Percentiles rank a stretch among this genome's conserved stretches.
phyloP scores from a whole-genome alignment of 2,888 invertebrate genomes.

The Cryptocheilus praepositus region DNA sequence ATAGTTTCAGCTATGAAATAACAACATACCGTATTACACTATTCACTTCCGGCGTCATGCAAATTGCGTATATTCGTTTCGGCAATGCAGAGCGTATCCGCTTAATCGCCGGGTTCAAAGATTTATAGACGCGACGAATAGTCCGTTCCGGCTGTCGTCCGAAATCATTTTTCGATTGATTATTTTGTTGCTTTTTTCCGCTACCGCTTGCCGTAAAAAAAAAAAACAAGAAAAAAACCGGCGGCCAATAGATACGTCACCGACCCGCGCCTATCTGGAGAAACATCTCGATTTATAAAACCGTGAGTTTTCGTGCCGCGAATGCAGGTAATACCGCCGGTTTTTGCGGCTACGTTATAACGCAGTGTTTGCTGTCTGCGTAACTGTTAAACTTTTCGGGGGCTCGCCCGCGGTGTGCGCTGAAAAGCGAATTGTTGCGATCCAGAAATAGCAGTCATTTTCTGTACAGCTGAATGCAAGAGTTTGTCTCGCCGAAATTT shows the following conservation, averaged over 20 bases:
- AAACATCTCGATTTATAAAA: conserved; percentile 40
- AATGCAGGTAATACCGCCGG: conserved; percentile 18
- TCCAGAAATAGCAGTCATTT: no score
- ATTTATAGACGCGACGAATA: conserved; percentile 43
- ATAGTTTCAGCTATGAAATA: conserved; percentile 4
- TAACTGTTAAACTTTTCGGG: conserved; percentile 22
- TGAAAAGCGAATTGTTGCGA: no score
- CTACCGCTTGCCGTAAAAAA: conserved; percentile 27
- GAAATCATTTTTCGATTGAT: conserved; percentile 55
- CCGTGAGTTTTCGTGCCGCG: conserved; percentile 31
- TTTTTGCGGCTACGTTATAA: not conserved
- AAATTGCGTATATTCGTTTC: conserved; percentile 47
- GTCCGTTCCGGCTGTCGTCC: conserved; percentile 21
- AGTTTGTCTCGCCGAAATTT: no score
- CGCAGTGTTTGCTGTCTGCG: conserved; percentile 24
- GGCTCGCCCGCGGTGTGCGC: not conserved
- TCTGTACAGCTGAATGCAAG: no score
- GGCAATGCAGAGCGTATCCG: conserved; percentile 44
- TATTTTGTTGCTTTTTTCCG: conserved; percentile 28
- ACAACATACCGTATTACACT: not conserved
- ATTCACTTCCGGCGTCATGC: conserved; percentile 28
- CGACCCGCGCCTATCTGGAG: no score
- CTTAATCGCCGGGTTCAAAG: conserved; percentile 54
- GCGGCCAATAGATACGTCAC: conserved; percentile 8
- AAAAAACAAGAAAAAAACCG: not conserved